Evolutionary conservation across 2,113 vertebrate species (phyloP), one percentile per base, ranked within the genome.

Genomic region (Thalassoma bifasciatum): DNA sequence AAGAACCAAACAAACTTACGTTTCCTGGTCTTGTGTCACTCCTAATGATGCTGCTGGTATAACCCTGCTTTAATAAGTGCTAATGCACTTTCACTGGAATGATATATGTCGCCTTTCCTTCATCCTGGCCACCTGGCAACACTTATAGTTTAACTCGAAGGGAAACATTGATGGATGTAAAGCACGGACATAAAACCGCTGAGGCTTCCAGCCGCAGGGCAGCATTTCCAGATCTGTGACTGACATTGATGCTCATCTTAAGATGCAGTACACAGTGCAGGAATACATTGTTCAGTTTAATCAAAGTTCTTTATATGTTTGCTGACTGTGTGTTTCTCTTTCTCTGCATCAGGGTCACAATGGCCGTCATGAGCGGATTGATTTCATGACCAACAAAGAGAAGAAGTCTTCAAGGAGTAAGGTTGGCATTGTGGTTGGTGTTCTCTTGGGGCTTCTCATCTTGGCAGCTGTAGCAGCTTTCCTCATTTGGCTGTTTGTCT

Each of bases 401-500:
- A 95, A 93, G 79, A 21, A 0, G 10, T 1, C 76, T 0, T 49
- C 91, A 1, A 81, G 60, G 50, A 57, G 30, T 72, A 94, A 80
- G 63, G 60, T n/a, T 0, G 26, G 68, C 12, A 26, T 91, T 8
- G 1, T 89, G n/a, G 67, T 94, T 2, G 93, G 90, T 9, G 69
- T 86, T 44, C 3, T 93, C 10, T 16, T 90, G 60, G 71, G 37
- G 1, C 1, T 92, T 46, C 68, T 95, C 49, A 21, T 91, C 49
- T 22, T 93, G 4, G 81, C 84, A 0, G 88, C 83, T 2, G 26
- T 94, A 13, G 73, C 77, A 1, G 94, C 86, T 0, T 59, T 95
- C 59, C 92, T 95, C 7, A 71, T 94, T 36, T 95, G 93, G 93
- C 53, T 85, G 19, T 95, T 94, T 81, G 50, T 85, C 67, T 89